phyloP scores from a whole-genome alignment of 2,888 invertebrate genomes.

The Rhopalosiphum nymphaeae region DNA sequence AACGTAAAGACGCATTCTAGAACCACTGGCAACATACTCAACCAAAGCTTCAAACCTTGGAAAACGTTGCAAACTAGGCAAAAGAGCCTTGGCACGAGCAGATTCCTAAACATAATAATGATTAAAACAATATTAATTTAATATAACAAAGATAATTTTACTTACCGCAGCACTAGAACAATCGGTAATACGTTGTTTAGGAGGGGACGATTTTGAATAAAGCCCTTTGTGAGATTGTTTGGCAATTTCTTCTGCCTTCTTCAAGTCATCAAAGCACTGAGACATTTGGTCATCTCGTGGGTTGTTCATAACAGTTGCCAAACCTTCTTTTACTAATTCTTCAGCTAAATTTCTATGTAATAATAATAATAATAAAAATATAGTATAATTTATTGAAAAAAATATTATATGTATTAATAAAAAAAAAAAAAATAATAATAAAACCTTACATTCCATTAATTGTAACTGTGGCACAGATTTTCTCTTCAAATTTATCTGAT shows the following conservation, averaged over 20 bases:
- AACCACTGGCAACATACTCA: slow-evolving; percentile 97
- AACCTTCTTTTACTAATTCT: slow-evolving; percentile 90
- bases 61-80: slow-evolving; percentile 93
- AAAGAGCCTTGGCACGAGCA: slow-evolving; percentile 88
- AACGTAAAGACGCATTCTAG: slow-evolving; percentile 91
- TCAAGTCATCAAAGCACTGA: slow-evolving; percentile 90
- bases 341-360: slow-evolving; percentile 88
- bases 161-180: slow-evolving; percentile 76
- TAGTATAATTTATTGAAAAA: background rate
- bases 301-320: slow-evolving; percentile 93
- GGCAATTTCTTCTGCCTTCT: slow-evolving; percentile 94
- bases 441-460: slow-evolving; percentile 80
- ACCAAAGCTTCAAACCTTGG: slow-evolving; percentile 92
- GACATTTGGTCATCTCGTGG: slow-evolving; percentile 96
- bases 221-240: slow-evolving; percentile 86
- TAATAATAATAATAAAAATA: background rate
- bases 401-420: background rate
- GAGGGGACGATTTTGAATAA: slow-evolving; percentile 85
- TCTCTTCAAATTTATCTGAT: slow-evolving; percentile 93
- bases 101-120: slow-evolving; percentile 74
- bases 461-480: slow-evolving; percentile 92
- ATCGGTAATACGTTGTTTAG: slow-evolving; percentile 91
- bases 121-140: background rate
- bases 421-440: slow-evolving; percentile 10
- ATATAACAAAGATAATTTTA: slow-evolving; percentile 66